phyloP scores from a whole-genome alignment of 2,113 vertebrate genomes.

The Gallinago jamesoni region DNA sequence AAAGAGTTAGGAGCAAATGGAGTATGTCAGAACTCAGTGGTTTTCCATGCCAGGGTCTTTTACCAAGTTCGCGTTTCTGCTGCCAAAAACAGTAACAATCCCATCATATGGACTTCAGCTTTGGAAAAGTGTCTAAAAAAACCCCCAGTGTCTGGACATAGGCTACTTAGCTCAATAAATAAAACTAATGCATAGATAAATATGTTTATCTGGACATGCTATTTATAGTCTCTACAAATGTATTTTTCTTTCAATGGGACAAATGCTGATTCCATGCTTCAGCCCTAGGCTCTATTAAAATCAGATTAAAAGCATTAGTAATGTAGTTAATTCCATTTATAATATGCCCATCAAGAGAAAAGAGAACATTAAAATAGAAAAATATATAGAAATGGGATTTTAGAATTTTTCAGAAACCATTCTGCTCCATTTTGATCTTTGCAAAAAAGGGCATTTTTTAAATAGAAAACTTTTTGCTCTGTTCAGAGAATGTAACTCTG shows the following conservation, averaged over 20 bases:
- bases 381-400: conserved; percentile 23
- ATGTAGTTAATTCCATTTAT: conserved; percentile 69
- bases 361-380: conserved; percentile 39
- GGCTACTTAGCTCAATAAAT: conserved; percentile 31
- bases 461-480: conserved; percentile 10
- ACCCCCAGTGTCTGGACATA: background rate
- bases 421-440: background rate
- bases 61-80: conserved; percentile 24
- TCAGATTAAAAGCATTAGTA: conserved; percentile 71
- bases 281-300: conserved; percentile 66
- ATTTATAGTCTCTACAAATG: conserved; percentile 57
- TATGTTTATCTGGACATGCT: conserved; percentile 59
- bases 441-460: background rate
- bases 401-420: background rate
- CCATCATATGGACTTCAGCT: conserved; percentile 16
- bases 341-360: conserved; percentile 52
- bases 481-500: background rate
- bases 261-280: conserved; percentile 43
- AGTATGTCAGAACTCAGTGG: conserved; percentile 24
- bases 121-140: background rate
- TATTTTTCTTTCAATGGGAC: conserved; percentile 64
- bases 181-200: conserved; percentile 36
- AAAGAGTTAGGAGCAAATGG: conserved; percentile 49
- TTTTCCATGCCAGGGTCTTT: conserved; percentile 38
- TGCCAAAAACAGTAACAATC: conserved; percentile 40